Evolutionary conservation across 2,888 invertebrate genomes (phyloP).

Genomic region (Eilema griseolum): DNA sequence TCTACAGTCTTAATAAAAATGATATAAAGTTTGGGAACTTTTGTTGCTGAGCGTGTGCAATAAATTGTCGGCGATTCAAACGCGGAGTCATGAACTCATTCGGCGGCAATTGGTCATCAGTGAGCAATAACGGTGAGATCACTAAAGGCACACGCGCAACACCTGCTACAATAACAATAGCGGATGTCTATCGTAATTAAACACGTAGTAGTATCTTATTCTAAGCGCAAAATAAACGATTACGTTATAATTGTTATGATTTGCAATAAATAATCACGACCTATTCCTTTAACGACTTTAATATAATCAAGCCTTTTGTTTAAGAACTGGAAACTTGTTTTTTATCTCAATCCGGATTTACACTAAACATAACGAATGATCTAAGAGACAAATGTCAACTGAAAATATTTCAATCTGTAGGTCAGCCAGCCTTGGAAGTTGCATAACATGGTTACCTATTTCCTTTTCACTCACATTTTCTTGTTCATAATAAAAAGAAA

Average conservation of each 20-base stretch:
- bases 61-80: slow-evolving; percentile 56
- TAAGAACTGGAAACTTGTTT: slow-evolving; percentile 3
- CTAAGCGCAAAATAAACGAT: slow-evolving; percentile 53
- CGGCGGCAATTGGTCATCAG: slow-evolving; percentile 74
- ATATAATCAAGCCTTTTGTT: slow-evolving; percentile 14
- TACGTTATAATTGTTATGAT: slow-evolving; percentile 49
- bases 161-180: slow-evolving; percentile 59
- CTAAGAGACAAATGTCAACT: not conserved
- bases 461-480: not conserved
- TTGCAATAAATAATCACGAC: slow-evolving; percentile 37
- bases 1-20: too few species aligned
- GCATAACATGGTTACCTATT: not conserved
- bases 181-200: slow-evolving; percentile 63
- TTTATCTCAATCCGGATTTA: slow-evolving; percentile 5
- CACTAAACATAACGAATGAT: not conserved
- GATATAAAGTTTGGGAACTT: not conserved
- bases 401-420: not conserved
- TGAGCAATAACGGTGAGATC: slow-evolving; percentile 83
- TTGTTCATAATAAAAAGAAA: not conserved
- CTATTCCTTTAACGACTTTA: slow-evolving; percentile 16
- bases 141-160: slow-evolving; percentile 66
- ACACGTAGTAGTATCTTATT: slow-evolving; percentile 49
- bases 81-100: slow-evolving; percentile 70
- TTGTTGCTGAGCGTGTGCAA: slow-evolving; percentile 22
- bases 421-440: not conserved